phyloP scores from a whole-genome alignment of 2,113 vertebrate species.

The Brienomyrus brachyistius region DNA sequence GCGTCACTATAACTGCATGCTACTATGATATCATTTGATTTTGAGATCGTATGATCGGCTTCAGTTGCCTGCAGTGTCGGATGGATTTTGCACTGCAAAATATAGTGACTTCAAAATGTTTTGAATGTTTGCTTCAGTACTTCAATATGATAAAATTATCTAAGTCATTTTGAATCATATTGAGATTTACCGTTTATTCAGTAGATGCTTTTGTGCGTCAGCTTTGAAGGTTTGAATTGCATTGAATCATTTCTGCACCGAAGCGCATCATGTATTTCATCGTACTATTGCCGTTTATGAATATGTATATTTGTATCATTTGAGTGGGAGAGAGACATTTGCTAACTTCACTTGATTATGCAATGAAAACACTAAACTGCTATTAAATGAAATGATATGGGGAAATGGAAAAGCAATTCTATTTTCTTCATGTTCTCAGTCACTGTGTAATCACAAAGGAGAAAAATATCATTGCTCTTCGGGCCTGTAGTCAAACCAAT shows the following conservation, averaged over 20 bases:
- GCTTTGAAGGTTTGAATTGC: neutral
- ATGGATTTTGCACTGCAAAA: neutral
- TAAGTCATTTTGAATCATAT: neutral
- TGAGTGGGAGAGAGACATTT: neutral
- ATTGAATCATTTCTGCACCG: neutral
- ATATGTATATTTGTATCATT: neutral
- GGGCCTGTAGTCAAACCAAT: neutral
- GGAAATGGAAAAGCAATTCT: neutral
- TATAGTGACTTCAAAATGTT: neutral
- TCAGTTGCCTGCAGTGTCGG: neutral
- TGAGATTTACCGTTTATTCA: neutral
- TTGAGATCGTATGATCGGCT: neutral
- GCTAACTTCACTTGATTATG: neutral
- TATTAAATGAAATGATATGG: neutral
- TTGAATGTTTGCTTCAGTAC: neutral
- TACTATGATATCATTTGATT: neutral
- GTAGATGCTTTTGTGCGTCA: neutral
- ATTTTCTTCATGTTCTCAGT: neutral
- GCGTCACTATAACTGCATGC: neutral
- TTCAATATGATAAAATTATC: neutral
- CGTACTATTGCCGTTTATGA: neutral
- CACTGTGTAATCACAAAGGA: neutral
- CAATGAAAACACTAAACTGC: neutral
- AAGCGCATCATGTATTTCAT: neutral
- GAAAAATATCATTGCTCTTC: neutral